Conservation (phyloP, 2,797 vertebrate species). For the Otolemur crassicaudatus region DNA sequence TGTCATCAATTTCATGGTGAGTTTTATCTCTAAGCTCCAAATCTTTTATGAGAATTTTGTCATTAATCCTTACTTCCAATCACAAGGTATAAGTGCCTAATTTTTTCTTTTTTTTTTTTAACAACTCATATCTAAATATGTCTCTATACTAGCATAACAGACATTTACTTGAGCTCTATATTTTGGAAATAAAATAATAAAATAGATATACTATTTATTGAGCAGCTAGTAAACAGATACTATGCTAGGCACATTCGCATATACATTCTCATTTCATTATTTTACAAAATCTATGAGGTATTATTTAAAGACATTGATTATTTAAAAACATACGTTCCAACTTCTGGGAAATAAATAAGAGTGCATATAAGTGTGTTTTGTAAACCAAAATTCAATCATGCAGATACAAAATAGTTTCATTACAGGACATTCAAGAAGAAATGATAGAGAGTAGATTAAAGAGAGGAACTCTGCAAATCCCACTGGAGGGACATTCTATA, state of each 20-base stretch:
- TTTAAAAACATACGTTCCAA: background rate
- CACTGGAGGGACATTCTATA: no score
- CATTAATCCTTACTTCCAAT: background rate
- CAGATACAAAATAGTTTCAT: slow-evolving; percentile 16
- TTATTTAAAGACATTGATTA: slow-evolving; percentile 49
- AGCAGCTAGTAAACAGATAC: background rate
- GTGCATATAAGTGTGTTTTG: background rate
- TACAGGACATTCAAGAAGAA: background rate
- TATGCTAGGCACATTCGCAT: background rate
- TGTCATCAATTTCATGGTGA: background rate
- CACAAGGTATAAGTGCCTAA: background rate
- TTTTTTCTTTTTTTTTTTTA: slow-evolving; percentile 30
- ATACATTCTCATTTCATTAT: slow-evolving; percentile 7
- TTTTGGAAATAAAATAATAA: slow-evolving; percentile 51
- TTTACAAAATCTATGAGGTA: background rate
- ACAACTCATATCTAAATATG: background rate
- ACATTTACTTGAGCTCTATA: background rate
- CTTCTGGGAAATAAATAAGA: background rate
- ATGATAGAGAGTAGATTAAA: background rate
- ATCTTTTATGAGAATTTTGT: slow-evolving; percentile 38
- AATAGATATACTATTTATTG: background rate
- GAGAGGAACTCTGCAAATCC: background rate
- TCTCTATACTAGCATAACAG: background rate
- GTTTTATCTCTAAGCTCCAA: slow-evolving; percentile 30
- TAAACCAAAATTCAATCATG: background rate